Base-by-base conservation (phyloP, 2,797 vertebrate genomes). In the Onychomys torridus region DNA sequence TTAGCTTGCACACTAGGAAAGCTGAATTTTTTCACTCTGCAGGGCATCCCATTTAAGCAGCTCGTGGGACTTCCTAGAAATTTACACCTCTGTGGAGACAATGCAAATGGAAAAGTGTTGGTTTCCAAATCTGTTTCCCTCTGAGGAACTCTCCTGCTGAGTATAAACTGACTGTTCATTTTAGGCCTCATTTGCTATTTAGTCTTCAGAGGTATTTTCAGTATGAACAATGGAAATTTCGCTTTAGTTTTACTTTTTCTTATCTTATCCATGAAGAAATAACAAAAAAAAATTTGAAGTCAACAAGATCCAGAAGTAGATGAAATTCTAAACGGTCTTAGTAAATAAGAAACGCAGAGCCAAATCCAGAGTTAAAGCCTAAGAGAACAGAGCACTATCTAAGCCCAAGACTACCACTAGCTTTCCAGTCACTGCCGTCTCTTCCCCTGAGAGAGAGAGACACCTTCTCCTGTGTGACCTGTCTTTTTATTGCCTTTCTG, bases 181-280 rank as follows among this genome's bases (percentile, higher is more conserved):
- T 97, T 95, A 96, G 96, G 92, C 83, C 49, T 97, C 95, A 95
- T 94, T 96, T 96, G 59, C 95, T 91, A 90, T 95, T 94, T 96
- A 95, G 95, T 96, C 49, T 96, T 97, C 84, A 92, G 78, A 95
- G 93, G 75, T 81, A 63, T 91, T 95, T 97, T 97, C 79, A 92
- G 27, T 78, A 95, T 57, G 89, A 96, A 96, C 89, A 96, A 90
- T 43, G 43, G 65, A 75, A 90, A 75, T 85, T 67, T 87, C 88
- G 23, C 43, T 90, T 94, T 95, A 94, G 95, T 95, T 95, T 97
- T 90, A 94, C 40, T 79, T 89, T 40, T 63, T 95, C 59, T 95
- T 84, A 89, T 57, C 25, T 57, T 94, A 65, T 49, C 76, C 63
- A 29, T 73, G 93, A 96, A 95, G 91, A 77, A 79, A 85, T 84